Percentiles rank a stretch among this genome's conserved stretches.
Evolutionary conservation across 2,113 vertebrate species (phyloP).

Genomic region (Peromyscus polionotus): DNA sequence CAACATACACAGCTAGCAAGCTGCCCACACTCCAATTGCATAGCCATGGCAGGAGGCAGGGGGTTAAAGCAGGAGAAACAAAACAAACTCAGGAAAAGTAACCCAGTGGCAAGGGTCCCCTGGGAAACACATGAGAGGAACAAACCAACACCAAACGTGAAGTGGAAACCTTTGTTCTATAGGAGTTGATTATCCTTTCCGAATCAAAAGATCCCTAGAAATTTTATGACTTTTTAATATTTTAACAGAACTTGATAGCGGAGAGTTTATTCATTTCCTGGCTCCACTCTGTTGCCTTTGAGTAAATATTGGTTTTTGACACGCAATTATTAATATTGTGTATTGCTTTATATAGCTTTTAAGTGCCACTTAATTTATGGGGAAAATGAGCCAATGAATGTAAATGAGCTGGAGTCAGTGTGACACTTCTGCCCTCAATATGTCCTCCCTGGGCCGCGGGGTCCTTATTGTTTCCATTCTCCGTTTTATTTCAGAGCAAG

Average conservation of each 20-base stretch:
- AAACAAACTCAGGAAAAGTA: constrained; percentile 11
- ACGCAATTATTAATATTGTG: background rate
- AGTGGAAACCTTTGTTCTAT: background rate
- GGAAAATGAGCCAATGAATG: background rate
- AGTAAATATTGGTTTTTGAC: constrained; percentile 33
- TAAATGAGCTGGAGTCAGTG: background rate
- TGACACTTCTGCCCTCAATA: background rate
- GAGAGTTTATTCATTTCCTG: background rate
- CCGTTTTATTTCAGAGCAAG: background rate
- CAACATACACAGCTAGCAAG: background rate
- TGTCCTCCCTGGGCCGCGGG: background rate
- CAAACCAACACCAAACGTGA: background rate
- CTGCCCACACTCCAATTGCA: background rate
- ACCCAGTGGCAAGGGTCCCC: background rate
- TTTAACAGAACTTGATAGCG: constrained; percentile 8
- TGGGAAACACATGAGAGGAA: background rate
- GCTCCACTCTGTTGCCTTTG: background rate
- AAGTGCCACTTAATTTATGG: background rate
- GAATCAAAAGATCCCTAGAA: constrained; percentile 6
- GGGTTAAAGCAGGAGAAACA: background rate
- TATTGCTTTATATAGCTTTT: background rate
- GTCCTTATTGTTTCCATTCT: background rate
- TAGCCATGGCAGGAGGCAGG: background rate
- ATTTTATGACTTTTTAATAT: background rate
- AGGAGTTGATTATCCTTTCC: background rate